phyloP scores from a whole-genome alignment of 2,113 vertebrate genomes.

The Galeopterus variegatus region DNA sequence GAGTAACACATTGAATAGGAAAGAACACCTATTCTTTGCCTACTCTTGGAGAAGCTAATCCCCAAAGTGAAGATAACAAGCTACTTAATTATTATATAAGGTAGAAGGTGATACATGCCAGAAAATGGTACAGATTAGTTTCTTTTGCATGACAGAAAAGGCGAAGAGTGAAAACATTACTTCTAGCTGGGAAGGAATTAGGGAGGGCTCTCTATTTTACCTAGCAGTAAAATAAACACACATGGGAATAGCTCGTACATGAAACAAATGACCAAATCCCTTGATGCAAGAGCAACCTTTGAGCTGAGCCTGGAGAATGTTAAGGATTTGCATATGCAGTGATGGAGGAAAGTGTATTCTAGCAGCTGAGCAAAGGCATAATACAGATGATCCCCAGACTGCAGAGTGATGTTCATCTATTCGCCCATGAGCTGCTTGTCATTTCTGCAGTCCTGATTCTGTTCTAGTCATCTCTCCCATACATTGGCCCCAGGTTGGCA shows the following conservation, averaged over 20 bases:
- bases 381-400: neutral
- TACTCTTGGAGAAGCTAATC: neutral
- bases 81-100: neutral
- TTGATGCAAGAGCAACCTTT: neutral
- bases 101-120: neutral
- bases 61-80: neutral
- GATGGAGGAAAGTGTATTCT: neutral
- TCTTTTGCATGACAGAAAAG: neutral
- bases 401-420: neutral
- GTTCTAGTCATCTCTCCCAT: neutral
- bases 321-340: neutral
- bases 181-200: neutral
- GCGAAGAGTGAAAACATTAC: neutral
- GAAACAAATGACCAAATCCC: neutral
- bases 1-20: neutral
- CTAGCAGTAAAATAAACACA: neutral
- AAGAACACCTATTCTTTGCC: neutral
- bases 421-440: neutral
- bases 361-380: neutral
- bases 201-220: neutral
- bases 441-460: slow-evolving; percentile 4
- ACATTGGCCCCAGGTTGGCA: neutral
- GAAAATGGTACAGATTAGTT: neutral
- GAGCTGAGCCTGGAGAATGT: neutral
- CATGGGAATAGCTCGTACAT: neutral